These are phyloP conservation scores for Amphimedon queenslandica DNA, from an alignment of 37 sponge, comb jelly and placozoan genomes.

Conservation along the genomic window DNA sequence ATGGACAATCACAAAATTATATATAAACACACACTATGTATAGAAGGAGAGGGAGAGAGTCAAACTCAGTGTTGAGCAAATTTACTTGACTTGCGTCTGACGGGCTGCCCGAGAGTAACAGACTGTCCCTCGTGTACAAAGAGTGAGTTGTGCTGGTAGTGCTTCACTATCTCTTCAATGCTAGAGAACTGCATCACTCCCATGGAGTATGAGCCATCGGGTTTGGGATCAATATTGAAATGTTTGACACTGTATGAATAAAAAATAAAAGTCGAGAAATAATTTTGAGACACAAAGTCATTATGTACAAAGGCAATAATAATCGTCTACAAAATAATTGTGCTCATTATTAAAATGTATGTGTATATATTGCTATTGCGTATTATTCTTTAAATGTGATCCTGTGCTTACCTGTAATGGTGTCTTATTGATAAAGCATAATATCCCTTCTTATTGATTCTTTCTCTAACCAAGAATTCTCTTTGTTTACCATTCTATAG, in stretches of 20 bases:
- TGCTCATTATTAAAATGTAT: background rate
- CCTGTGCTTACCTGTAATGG: conserved; percentile 57
- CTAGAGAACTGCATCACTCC: conserved; percentile 47
- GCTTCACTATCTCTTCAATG: conserved; percentile 46
- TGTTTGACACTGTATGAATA: conserved; percentile 46
- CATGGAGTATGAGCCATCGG: conserved; percentile 46
- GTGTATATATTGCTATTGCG: background rate
- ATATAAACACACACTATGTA: background rate
- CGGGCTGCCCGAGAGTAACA: conserved; percentile 50
- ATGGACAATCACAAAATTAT: background rate
- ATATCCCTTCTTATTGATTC: conserved; percentile 58
- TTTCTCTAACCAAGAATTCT: conserved; percentile 71
- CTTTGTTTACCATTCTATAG: conserved; percentile 67
- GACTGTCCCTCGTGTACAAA: conserved; percentile 61
- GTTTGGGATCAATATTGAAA: conserved; percentile 80
- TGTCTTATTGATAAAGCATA: conserved; percentile 77
- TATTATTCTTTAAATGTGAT: background rate
- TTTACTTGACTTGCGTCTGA: background rate
- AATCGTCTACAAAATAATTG: background rate
- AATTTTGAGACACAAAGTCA: background rate
- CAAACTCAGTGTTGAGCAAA: background rate
- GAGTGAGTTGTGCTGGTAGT: conserved; percentile 74
- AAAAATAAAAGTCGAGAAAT: background rate
- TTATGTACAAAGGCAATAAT: background rate
- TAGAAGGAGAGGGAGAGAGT: background rate